A percentile compares a stretch with the other conserved stretches of the same genome.
These are phyloP conservation scores for Melanotaenia pygmaea DNA, from an alignment of 2,797 vertebrate genomes.

Conservation along the genomic window DNA sequence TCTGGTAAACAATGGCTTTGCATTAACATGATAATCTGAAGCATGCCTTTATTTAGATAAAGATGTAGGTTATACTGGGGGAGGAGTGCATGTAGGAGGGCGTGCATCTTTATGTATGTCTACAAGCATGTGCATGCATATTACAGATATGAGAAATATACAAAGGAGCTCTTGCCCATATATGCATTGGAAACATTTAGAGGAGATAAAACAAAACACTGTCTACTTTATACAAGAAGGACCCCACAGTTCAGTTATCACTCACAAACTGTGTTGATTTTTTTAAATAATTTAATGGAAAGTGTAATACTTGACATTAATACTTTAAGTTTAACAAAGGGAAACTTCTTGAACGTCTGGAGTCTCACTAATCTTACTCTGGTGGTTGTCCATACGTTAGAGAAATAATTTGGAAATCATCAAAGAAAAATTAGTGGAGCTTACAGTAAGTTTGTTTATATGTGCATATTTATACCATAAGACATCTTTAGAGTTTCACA, in stretches of 20 bases:
- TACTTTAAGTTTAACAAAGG: neutral
- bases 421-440: neutral
- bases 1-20: conserved; percentile 74
- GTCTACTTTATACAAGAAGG: neutral
- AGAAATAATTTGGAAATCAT: neutral
- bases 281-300: neutral
- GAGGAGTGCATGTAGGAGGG: conserved; percentile 29
- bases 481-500: neutral
- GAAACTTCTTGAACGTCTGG: neutral
- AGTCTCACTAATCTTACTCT: neutral
- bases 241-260: neutral
- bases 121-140: neutral
- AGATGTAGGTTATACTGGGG: conserved; percentile 73
- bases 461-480: neutral
- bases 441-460: neutral
- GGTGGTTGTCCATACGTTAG: too few species aligned
- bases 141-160: conserved; percentile 15
- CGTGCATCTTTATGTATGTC: conserved; percentile 2
- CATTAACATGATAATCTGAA: conserved; percentile 77
- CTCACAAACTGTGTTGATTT: neutral
- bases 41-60: conserved; percentile 73
- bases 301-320: neutral
- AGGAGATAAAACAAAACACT: neutral
- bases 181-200: conserved; percentile 1
- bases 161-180: conserved; percentile 19